Evolutionary conservation across 2,797 vertebrate genomes (phyloP), one percentile per base, ranked within the genome.

Genomic region (Poecilia velifera): DNA sequence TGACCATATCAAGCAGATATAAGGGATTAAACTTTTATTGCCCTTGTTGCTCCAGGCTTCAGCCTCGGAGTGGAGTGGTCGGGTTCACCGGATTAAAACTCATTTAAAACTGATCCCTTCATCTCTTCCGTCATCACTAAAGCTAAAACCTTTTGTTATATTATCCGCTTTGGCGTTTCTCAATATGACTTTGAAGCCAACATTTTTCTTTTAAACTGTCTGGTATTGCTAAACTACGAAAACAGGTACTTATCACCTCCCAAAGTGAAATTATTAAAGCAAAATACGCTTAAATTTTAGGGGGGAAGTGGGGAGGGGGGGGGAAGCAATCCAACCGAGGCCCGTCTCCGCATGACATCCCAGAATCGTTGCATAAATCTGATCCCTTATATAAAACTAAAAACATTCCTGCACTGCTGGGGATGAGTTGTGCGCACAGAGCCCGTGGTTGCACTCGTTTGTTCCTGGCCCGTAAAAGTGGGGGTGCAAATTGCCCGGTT

Each of bases 1-100:
- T 91, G 85, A 88, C 84, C 82, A 78, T 87, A 92, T 88, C 55
- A 85, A 86, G 86, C 81, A 88, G 88, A 91, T 68, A 89, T 87
- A 91, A 87, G 88, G 89, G 86, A 92, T 93, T 88, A 90, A 77
- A 76, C 81, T 72, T 45, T 85, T 86, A 90, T 87, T 92, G 82
- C 74, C 68, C n/a, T 53, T 53, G 81, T 72, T 81, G 84, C 57
- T 87, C 77, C 76, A 14, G 79, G 76, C 84, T 77, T 78, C 73
- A 43, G 78, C 72, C 76, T 87, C 68, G 83, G 57, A 77, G 49
- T 47, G 79, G 74, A 57, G 79, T 82, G 82, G 86, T 85, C 84
- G 90, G 89, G 73, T 78, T 78, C 46, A 74, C 0, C 0, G 87
- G 90, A 95, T 95, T 91, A 89, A 46, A 91, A 77, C 68, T 79